Conservation (phyloP, 2,113 vertebrate species). For the Plecotus auritus region DNA sequence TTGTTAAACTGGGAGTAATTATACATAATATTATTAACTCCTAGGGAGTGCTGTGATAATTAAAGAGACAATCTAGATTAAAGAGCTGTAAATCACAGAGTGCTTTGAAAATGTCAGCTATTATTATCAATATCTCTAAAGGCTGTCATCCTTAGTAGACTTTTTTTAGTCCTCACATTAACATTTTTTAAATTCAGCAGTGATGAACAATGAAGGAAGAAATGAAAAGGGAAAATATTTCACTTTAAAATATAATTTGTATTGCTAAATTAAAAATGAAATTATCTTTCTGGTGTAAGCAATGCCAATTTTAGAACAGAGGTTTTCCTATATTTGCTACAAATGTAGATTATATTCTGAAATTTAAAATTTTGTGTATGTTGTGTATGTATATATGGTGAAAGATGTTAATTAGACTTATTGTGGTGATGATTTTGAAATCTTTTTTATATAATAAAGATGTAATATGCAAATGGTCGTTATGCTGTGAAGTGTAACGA, state of each 20-base stretch:
- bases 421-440: not conserved
- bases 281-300: not conserved
- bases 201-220: not conserved
- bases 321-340: not conserved
- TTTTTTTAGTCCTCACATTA: constrained; percentile 13
- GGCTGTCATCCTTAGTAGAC: not conserved
- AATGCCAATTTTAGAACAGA: not conserved
- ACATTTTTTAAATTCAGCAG: constrained; percentile 33
- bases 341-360: not conserved
- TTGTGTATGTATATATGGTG: not conserved
- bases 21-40: constrained; percentile 35
- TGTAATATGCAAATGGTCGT: too few relatives aligned
- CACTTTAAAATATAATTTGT: constrained; percentile 8
- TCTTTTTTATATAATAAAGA: not conserved
- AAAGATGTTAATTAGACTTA: not conserved
- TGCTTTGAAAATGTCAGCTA: constrained; percentile 48
- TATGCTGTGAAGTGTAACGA: too few relatives aligned
- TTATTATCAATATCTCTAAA: constrained; percentile 42
- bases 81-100: constrained; percentile 43
- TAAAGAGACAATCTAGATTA: constrained; percentile 29
- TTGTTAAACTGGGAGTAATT: constrained; percentile 44
- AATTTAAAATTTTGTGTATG: not conserved
- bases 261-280: not conserved
- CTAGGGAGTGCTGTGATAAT: constrained; percentile 45
- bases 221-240: not conserved